Base-by-base conservation (phyloP, 2,888 invertebrate genomes). In the Entomobrya multifasciata region DNA sequence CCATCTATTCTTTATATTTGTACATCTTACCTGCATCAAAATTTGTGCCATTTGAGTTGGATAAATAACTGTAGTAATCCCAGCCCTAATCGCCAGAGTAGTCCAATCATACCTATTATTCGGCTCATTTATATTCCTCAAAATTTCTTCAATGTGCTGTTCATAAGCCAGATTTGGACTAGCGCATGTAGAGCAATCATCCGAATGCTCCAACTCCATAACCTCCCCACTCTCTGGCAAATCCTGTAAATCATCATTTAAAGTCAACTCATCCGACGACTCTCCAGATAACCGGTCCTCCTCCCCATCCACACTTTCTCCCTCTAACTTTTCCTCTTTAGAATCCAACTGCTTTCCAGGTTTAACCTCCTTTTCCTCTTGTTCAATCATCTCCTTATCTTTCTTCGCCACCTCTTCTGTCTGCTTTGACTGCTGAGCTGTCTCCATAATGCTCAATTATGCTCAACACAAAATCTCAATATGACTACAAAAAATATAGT, bases 11-110 rank as follows among this genome's bases (percentile, higher is more conserved):
- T 44, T 70, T 20, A 15, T 27, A 74, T n/a, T n/a, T n/a, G 6
- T 10, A 10, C 17, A 17, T 15, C 25, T 15, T 47, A 87, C 87
- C 79, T 87, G 87, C 78, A 87, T 87, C 11, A 87, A 44, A 11
- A 79, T 87, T 57, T 87, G 87, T 0, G 79, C 60, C 87, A 87
- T 87, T 44, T 82, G 83, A 72, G 25, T 62, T 0, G 87, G 87
- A 62, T 87, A 74, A 4, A 83, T n/a, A n/a, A 72, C 13, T 0
- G 74, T 74, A 0, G 82, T 72, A n/a, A 82, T 72, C 1, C 87
- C 83, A 8, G 78, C 47, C 3, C 79, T 17, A 17, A 87, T 72
- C 8, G 55, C 76, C 22, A 86, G 15, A 0, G 81, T 60, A 1
- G 70, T 77, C 86, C 81, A 81, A 25, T 81, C 81, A 20, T 76